Conservation (phyloP, 2,113 vertebrate species). For the Glaucomys volans region DNA sequence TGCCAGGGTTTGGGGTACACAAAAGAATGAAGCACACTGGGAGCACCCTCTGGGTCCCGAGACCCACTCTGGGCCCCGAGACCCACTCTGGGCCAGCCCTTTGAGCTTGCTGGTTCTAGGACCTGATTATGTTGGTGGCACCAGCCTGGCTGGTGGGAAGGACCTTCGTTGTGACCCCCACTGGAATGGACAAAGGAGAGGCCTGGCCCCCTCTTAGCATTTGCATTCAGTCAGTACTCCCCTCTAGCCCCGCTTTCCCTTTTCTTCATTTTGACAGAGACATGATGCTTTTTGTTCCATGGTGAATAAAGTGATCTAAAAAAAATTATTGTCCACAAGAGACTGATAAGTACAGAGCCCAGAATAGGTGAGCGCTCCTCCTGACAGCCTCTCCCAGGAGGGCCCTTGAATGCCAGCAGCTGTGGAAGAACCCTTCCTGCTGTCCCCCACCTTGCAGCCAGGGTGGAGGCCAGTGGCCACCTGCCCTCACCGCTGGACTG, state of each 20-base stretch:
- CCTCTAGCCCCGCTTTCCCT: neutral
- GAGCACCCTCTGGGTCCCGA: neutral
- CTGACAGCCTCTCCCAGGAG: neutral
- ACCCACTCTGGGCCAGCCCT: neutral
- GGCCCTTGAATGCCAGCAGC: neutral
- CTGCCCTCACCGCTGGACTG: neutral
- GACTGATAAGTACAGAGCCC: neutral
- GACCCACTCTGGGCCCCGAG: neutral
- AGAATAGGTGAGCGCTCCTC: neutral
- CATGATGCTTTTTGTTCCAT: neutral
- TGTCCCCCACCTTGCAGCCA: neutral
- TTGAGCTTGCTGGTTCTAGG: neutral
- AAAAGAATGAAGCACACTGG: neutral
- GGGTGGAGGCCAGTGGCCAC: neutral
- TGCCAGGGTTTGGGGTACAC: neutral
- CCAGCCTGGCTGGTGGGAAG: neutral
- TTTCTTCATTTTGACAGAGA: constrained; percentile 17
- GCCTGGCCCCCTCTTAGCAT: neutral
- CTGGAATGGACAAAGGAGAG: neutral
- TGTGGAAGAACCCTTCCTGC: neutral
- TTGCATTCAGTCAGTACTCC: neutral
- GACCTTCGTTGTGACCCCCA: neutral
- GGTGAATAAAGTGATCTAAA: constrained; percentile 45
- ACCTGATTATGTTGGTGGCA: neutral
- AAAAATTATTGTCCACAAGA: constrained; percentile 6